These are phyloP conservation scores for Drosophila parabipectinata DNA, from an alignment of 1,140 invertebrate species.

Conservation along the genomic window DNA sequence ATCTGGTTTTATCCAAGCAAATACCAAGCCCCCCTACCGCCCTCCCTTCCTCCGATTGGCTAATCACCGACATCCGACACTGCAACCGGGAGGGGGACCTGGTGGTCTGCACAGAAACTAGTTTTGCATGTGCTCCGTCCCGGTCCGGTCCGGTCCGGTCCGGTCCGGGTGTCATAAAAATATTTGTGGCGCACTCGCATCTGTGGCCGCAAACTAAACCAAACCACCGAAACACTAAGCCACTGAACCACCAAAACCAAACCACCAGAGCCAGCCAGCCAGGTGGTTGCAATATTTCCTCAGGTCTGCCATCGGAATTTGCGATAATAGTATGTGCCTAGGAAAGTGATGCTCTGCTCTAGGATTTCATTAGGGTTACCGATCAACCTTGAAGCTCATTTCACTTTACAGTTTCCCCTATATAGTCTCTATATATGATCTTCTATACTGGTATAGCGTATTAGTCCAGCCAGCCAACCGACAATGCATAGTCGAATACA, in stretches of 20 bases:
- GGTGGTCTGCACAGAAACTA: conserved; percentile 30
- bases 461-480: conserved; percentile 51
- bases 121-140: conserved; percentile 46
- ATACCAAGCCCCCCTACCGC: background rate
- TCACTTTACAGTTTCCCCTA: conserved; percentile 6
- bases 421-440: background rate
- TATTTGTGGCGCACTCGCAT: conserved; percentile 44
- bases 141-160: background rate
- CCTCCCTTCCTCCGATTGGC: conserved; percentile 48
- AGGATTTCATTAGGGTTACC: background rate
- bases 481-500: conserved; percentile 35
- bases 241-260: conserved; percentile 22
- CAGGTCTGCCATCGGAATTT: background rate
- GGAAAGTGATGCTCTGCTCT: background rate
- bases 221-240: conserved; percentile 31
- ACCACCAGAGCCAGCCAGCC: background rate
- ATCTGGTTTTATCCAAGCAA: conserved; percentile 35
- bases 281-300: background rate
- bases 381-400: conserved; percentile 38
- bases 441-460: conserved; percentile 6
- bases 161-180: conserved; percentile 58
- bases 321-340: background rate
- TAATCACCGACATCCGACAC: conserved; percentile 65
- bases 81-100: background rate
- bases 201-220: conserved; percentile 8